Evolutionary conservation across 2,888 invertebrate genomes (phyloP), one percentile per base, ranked within the genome.

Genomic region (Leptinotarsa juncta): DNA sequence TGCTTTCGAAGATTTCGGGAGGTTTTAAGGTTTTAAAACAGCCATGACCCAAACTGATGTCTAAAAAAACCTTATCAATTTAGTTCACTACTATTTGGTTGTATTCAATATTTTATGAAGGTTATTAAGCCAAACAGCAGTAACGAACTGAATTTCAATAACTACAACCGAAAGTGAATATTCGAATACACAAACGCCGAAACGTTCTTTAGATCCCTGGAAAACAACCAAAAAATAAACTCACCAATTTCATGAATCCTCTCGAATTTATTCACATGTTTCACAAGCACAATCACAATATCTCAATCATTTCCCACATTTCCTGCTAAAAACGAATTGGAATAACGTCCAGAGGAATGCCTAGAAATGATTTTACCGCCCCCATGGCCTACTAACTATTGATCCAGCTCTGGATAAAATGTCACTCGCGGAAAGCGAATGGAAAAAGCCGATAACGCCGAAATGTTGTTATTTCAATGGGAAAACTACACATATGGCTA

Each of bases 381-480:
- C 81, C 81, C 81, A 79, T 79, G 77, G 76, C 81, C 81, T 78
- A 48, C 60, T 69, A 65, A 71, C 76, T 82, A 82, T 82, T 82
- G 82, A 82, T 82, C 81, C 57, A 60, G 18, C 49, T 69, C 69
- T 48, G 69, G 15, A 69, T 57, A 42, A 18, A 32, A 4, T 62
- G 32, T 42, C 62, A n/a, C 10, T 62, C 42, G 20, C 32, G 16
- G 18, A 32, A 32, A 62, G 18, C 32, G 62, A 32, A 42, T n/a
- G 32, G 20, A 14, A 20, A 62, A 20, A 42, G 15, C 62, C 42
- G 62, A 62, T 42, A 42, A 62, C 42, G 3, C 32, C 62, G 3
- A 5, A 62, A 32, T 62, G 16, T 16, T 62, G 32, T 16, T 5
- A n/a, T n/a, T 32, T 16, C 62, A 16, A 42, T 62, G 5, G 26